Evolutionary conservation across 2,113 vertebrate genomes (phyloP).

Genomic region (Cygnus buccinator): DNA sequence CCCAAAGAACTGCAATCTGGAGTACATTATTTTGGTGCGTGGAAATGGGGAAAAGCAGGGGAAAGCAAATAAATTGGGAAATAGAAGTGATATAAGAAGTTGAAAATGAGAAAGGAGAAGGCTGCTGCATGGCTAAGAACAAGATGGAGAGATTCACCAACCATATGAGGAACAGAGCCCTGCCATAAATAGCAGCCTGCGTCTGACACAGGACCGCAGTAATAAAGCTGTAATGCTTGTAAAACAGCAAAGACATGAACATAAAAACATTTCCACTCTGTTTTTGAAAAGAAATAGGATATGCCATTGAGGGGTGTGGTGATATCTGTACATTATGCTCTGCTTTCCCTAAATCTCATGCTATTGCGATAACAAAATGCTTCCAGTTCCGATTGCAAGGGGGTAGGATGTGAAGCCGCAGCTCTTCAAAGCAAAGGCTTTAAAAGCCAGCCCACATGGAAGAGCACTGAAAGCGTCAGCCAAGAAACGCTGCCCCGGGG

Average conservation of each 20-base stretch:
- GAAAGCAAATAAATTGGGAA: background rate
- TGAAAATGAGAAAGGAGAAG: background rate
- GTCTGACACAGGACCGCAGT: background rate
- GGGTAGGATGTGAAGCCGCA: background rate
- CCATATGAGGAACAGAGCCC: background rate
- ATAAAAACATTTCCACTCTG: background rate
- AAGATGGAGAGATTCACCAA: background rate
- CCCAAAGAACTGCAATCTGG: rapidly evolving
- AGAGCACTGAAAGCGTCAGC: background rate
- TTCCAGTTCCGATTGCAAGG: background rate
- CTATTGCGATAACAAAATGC: background rate
- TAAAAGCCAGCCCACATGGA: background rate
- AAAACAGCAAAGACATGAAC: background rate
- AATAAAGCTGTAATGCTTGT: background rate
- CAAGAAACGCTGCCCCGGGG: rapidly evolving
- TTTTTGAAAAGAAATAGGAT: background rate
- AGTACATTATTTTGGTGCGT: background rate
- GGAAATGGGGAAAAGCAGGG: background rate
- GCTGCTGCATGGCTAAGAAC: background rate
- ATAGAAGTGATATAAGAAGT: background rate
- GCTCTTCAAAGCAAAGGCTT: background rate
- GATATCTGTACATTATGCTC: background rate
- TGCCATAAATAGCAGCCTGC: background rate
- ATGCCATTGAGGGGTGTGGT: background rate
- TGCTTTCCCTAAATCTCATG: background rate